A percentile compares a stretch with the other conserved stretches of the same genome.
These are phyloP conservation scores for Tyto alba DNA, from an alignment of 2,113 vertebrate species.

Conservation along the genomic window DNA sequence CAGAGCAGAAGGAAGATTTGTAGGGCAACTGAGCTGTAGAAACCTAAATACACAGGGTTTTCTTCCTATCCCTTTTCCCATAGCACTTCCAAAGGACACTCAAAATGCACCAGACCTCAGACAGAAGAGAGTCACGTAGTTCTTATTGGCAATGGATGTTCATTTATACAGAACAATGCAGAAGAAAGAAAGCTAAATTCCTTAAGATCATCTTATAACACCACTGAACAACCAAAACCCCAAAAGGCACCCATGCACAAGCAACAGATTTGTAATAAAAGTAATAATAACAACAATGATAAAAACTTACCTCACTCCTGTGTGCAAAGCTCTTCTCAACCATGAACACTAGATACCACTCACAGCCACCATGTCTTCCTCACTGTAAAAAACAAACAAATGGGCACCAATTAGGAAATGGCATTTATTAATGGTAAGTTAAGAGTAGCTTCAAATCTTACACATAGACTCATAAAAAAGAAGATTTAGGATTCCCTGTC, in stretches of 20 bases:
- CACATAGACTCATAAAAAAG: background rate
- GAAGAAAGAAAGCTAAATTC: background rate
- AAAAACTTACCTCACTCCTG: constrained; percentile 55
- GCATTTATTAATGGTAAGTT: background rate
- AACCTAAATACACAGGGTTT: background rate
- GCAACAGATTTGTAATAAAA: background rate
- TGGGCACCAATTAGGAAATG: constrained; percentile 24
- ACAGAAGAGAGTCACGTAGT: background rate
- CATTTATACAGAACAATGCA: background rate
- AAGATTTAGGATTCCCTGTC: constrained; percentile 45
- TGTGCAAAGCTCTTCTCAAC: constrained; percentile 8
- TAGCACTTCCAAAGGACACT: background rate
- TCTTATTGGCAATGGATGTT: accelerated
- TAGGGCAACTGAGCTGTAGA: background rate
- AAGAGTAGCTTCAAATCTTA: constrained; percentile 17
- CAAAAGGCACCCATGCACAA: background rate
- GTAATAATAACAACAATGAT: background rate
- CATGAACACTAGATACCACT: constrained; percentile 56
- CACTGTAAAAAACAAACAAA: constrained; percentile 63
- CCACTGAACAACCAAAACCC: background rate
- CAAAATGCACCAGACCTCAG: background rate
- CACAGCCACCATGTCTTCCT: constrained; percentile 58
- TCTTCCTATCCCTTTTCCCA: background rate
- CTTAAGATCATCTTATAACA: background rate
- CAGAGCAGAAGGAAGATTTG: background rate